phyloP scores from a whole-genome alignment of 2,888 invertebrate genomes.

The Toxonevra muliebris region DNA sequence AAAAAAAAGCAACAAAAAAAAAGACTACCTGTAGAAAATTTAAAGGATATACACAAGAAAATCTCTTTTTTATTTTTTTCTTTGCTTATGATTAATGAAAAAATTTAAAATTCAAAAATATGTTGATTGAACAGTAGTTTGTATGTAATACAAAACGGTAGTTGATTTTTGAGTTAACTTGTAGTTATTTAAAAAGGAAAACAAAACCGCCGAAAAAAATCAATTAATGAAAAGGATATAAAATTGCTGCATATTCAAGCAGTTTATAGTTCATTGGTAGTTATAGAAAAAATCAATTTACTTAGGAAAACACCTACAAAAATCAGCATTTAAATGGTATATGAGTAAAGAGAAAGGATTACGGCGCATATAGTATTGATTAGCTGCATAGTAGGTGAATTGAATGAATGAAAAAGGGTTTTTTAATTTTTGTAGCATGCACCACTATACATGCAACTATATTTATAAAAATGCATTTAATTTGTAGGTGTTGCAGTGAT shows the following conservation, averaged over 20 bases:
- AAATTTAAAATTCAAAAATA: neutral
- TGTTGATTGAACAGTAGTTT: constrained; percentile 5
- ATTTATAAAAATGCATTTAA: neutral
- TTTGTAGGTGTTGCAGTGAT: constrained; percentile 55
- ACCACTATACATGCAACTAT: no score
- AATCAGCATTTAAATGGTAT: neutral
- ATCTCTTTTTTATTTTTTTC: no score
- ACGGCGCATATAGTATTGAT: constrained; percentile 20
- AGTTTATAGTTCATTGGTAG: neutral
- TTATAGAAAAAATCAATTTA: constrained; percentile 37
- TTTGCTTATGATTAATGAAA: no score
- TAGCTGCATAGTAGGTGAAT: constrained; percentile 14
- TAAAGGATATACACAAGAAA: no score
- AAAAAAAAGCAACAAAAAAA: no score
- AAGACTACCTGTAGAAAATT: no score
- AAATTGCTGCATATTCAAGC: constrained; percentile 9
- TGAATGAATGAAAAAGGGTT: constrained; percentile 29
- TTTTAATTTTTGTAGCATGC: constrained; percentile 5
- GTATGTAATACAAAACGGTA: constrained; percentile 37
- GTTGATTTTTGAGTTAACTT: constrained; percentile 8
- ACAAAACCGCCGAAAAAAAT: constrained; percentile 5
- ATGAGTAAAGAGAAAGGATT: constrained; percentile 21
- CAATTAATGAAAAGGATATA: neutral
- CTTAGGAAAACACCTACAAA: constrained; percentile 38
- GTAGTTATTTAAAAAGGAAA: constrained; percentile 3